phyloP scores from a whole-genome alignment of 2,113 vertebrate species.

The Pelvicachromis taeniatus region DNA sequence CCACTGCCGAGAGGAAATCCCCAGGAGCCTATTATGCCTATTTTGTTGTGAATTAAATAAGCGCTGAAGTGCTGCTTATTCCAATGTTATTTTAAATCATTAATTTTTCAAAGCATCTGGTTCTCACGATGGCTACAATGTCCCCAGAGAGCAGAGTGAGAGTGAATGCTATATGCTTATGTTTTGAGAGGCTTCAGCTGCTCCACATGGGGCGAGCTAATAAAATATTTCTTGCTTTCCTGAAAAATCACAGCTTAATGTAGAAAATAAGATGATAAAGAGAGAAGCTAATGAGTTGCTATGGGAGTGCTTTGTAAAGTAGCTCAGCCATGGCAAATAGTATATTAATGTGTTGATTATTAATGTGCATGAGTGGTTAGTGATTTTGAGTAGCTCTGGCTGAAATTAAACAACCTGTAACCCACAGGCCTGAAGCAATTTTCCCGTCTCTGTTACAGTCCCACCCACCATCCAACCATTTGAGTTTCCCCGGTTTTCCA shows the following conservation, averaged over 20 bases:
- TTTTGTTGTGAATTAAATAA: slow-evolving; percentile 76
- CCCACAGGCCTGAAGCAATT: background rate
- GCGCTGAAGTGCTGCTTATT: slow-evolving; percentile 68
- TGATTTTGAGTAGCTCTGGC: background rate
- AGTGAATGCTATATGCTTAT: slow-evolving; percentile 22
- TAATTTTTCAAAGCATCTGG: slow-evolving; percentile 70
- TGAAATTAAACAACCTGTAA: background rate
- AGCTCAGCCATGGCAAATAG: background rate
- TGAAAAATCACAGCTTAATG: background rate
- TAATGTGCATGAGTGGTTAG: background rate
- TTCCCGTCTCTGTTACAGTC: slow-evolving; percentile 70
- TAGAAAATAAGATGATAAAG: background rate
- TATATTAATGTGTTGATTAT: background rate
- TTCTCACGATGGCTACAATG: slow-evolving; percentile 58
- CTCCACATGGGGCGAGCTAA: background rate
- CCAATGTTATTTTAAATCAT: slow-evolving; percentile 71
- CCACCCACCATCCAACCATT: slow-evolving; percentile 97
- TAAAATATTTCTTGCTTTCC: slow-evolving; percentile 11
- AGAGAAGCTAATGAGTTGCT: background rate
- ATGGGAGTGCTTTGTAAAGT: background rate
- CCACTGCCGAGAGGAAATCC: slow-evolving; percentile 64
- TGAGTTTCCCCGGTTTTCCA: slow-evolving; percentile 94
- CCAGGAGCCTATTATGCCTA: slow-evolving; percentile 71
- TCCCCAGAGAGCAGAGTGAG: slow-evolving; percentile 59
- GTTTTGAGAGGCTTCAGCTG: slow-evolving; percentile 16